Evolutionary conservation across 2,797 vertebrate species (phyloP).

Genomic region (Potorous gilbertii): DNA sequence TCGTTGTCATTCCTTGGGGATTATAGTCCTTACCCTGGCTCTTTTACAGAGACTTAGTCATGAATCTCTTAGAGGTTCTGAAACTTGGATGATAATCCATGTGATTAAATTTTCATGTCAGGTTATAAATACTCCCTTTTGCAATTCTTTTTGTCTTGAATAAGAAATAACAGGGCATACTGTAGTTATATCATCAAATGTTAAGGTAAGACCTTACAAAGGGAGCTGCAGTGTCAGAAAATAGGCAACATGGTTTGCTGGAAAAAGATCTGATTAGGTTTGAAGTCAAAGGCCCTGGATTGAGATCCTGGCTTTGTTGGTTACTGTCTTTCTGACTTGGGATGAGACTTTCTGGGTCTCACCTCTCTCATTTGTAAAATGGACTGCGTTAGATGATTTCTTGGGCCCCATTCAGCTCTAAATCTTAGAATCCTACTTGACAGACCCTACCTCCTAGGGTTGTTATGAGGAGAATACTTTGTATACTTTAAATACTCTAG

Average conservation of each 20-base stretch:
- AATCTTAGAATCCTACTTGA: background rate
- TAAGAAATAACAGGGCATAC: background rate
- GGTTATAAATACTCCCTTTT: background rate
- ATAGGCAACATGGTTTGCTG: background rate
- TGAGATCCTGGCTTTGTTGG: background rate
- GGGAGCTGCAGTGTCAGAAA: background rate
- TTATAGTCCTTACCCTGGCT: background rate
- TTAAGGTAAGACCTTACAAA: background rate
- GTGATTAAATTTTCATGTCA: background rate
- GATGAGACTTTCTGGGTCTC: background rate
- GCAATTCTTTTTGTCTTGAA: background rate
- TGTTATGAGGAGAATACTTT: background rate
- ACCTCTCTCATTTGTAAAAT: background rate
- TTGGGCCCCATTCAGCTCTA: background rate
- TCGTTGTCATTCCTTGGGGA: background rate
- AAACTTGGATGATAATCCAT: background rate
- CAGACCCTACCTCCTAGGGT: background rate
- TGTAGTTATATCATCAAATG: background rate
- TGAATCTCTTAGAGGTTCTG: background rate
- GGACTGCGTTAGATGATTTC: background rate
- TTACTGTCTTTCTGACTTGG: background rate
- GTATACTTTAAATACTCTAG: background rate
- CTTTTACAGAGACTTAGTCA: background rate
- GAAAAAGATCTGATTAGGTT: background rate
- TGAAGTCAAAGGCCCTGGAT: background rate